phyloP scores from a whole-genome alignment of 1,140 invertebrate genomes.

The Hirudo medicinalis region DNA sequence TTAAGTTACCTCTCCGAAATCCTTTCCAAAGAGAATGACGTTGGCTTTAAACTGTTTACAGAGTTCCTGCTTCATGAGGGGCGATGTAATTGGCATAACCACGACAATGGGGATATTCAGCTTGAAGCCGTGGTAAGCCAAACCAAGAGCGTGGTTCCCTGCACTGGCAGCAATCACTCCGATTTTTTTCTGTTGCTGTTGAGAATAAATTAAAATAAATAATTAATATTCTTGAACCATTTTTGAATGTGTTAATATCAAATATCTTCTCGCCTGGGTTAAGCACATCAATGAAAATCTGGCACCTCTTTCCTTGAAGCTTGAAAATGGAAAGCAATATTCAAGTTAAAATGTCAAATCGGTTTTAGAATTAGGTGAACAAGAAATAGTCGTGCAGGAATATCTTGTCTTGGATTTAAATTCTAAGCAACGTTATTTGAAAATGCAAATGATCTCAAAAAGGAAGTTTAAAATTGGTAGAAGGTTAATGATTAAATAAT shows the following conservation, averaged over 20 bases:
- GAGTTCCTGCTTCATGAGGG: slow-evolving; percentile 75
- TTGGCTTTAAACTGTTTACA: slow-evolving; percentile 69
- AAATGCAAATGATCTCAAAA: too few relatives aligned
- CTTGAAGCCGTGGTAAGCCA: slow-evolving; percentile 70
- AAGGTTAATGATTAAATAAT: too few relatives aligned
- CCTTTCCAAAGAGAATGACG: slow-evolving; percentile 65
- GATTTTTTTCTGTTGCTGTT: slow-evolving; percentile 51
- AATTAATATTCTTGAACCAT: slow-evolving; percentile 5
- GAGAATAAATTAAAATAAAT: slow-evolving; percentile 5
- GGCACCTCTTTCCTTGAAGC: slow-evolving; percentile 84
- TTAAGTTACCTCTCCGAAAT: slow-evolving; percentile 58
- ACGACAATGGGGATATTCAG: slow-evolving; percentile 73
- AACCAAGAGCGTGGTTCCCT: slow-evolving; percentile 76
- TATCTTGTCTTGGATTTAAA: too few relatives aligned
- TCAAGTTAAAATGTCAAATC: too few relatives aligned
- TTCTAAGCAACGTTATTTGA: too few relatives aligned
- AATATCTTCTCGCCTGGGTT: slow-evolving; percentile 33
- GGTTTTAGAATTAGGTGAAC: too few relatives aligned
- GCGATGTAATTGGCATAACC: slow-evolving; percentile 65
- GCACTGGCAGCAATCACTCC: slow-evolving; percentile 83
- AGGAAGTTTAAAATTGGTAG: too few relatives aligned
- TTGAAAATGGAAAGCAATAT: slow-evolving; percentile 36
- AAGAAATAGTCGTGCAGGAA: too few relatives aligned
- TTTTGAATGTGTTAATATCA: neutral
- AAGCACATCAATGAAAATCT: slow-evolving; percentile 66